Percentiles rank a stretch among this genome's conserved stretches.
phyloP scores from a whole-genome alignment of 1,140 invertebrate genomes.

The Oryctes rhinoceros region DNA sequence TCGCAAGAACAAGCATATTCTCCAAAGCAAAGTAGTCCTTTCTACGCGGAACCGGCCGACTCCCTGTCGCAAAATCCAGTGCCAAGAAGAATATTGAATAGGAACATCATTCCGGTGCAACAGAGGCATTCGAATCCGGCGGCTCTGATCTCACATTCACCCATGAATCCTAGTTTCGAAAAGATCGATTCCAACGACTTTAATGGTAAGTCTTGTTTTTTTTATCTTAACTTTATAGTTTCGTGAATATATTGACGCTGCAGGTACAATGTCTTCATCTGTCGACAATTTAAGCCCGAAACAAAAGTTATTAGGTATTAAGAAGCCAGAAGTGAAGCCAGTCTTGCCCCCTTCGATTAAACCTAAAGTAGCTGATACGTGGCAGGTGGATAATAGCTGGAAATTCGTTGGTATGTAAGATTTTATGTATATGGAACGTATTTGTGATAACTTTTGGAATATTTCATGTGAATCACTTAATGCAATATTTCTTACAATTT shows the following conservation, averaged over 20 bases:
- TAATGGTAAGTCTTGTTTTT: conserved; percentile 52
- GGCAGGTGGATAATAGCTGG: conserved; percentile 88
- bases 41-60: conserved; percentile 92
- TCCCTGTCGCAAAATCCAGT: conserved; percentile 68
- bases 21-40: conserved; percentile 79
- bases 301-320: conserved; percentile 57
- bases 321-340: conserved; percentile 72
- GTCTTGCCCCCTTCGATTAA: conserved; percentile 75
- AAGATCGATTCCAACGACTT: conserved; percentile 68
- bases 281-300: conserved; percentile 72
- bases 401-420: conserved; percentile 78
- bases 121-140: conserved; percentile 73
- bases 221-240: background rate
- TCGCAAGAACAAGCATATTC: conserved; percentile 43
- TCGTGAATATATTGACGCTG: conserved; percentile 33
- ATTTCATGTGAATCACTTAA: background rate
- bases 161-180: conserved; percentile 62
- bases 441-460: too few relatives aligned
- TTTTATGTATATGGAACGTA: background rate
- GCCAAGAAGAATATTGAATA: conserved; percentile 49
- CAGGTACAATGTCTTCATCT: conserved; percentile 68
- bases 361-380: conserved; percentile 70
- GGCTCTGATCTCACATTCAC: conserved; percentile 64
- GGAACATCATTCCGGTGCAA: conserved; percentile 52
- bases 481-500: background rate